Conservation (phyloP, 2,888 invertebrate genomes). For the Oscheius sp. region DNA sequence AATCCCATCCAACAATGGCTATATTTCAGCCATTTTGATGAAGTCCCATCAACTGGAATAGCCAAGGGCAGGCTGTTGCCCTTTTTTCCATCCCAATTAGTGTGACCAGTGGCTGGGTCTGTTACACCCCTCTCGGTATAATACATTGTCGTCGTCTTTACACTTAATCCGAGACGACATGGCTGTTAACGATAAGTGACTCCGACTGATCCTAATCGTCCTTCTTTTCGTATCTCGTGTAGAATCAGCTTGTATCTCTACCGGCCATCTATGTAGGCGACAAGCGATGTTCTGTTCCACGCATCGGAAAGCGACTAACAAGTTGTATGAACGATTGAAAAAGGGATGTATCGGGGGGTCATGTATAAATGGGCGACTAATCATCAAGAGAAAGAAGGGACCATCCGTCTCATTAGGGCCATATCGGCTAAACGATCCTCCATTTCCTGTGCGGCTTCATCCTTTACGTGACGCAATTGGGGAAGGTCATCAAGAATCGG, state of each 20-base stretch:
- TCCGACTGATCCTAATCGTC: too few relatives aligned
- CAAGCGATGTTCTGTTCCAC: neutral
- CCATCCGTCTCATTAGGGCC: neutral
- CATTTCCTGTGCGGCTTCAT: slow-evolving; percentile 14
- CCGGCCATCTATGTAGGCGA: slow-evolving; percentile 2
- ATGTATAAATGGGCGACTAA: neutral
- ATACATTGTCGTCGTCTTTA: neutral
- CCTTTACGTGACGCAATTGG: neutral
- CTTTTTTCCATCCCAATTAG: slow-evolving; percentile 1
- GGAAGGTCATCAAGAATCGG: neutral
- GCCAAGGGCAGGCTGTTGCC: too few relatives aligned
- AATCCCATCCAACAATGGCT: too few relatives aligned
- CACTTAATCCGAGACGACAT: neutral
- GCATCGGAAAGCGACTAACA: neutral
- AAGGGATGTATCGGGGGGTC: neutral
- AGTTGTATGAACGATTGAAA: neutral
- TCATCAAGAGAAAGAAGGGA: too few relatives aligned
- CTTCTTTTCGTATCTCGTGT: neutral
- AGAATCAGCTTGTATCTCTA: slow-evolving; percentile 6
- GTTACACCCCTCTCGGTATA: neutral
- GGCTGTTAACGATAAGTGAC: neutral
- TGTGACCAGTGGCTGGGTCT: slow-evolving; percentile 6
- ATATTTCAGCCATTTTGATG: too few relatives aligned
- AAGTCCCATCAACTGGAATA: too few relatives aligned
- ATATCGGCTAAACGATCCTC: slow-evolving; percentile 14